Evolutionary conservation across 2,888 invertebrate genomes (phyloP).

Genomic region (Trichacis sp.): DNA sequence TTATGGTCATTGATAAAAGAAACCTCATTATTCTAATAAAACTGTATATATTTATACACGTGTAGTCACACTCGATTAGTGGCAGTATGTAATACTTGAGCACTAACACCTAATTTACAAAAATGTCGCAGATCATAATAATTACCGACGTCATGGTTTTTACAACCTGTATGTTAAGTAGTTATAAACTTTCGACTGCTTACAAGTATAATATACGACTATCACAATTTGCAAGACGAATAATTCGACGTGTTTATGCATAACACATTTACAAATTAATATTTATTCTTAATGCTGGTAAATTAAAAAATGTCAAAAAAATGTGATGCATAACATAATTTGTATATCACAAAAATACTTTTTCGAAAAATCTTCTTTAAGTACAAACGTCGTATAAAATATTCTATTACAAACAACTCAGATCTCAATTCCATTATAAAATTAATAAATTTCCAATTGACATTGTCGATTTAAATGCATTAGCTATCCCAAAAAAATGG

Average conservation of each 20-base stretch:
- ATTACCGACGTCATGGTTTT: conserved; percentile 7
- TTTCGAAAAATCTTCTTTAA: background rate
- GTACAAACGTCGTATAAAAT: background rate
- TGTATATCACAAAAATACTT: background rate
- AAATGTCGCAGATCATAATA: conserved; percentile 15
- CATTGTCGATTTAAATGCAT: too few relatives aligned
- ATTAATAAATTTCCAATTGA: background rate
- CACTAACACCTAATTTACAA: conserved; percentile 11
- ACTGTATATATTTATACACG: conserved; percentile 3
- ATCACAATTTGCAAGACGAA: conserved; percentile 3
- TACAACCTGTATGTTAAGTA: conserved; percentile 8
- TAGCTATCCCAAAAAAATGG: too few relatives aligned
- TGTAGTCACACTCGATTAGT: background rate
- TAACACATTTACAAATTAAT: too few relatives aligned
- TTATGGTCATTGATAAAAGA: too few relatives aligned
- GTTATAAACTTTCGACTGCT: background rate
- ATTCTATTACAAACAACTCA: background rate
- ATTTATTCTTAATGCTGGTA: too few relatives aligned
- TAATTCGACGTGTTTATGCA: background rate
- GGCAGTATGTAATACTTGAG: conserved; percentile 7
- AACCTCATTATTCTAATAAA: background rate
- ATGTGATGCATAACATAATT: too few relatives aligned
- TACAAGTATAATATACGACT: background rate
- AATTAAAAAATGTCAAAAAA: background rate
- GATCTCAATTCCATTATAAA: conserved; percentile 3